These are phyloP conservation scores for Mastomys natalensis DNA, from an alignment of 2,113 vertebrate species.

Conservation along the genomic window DNA sequence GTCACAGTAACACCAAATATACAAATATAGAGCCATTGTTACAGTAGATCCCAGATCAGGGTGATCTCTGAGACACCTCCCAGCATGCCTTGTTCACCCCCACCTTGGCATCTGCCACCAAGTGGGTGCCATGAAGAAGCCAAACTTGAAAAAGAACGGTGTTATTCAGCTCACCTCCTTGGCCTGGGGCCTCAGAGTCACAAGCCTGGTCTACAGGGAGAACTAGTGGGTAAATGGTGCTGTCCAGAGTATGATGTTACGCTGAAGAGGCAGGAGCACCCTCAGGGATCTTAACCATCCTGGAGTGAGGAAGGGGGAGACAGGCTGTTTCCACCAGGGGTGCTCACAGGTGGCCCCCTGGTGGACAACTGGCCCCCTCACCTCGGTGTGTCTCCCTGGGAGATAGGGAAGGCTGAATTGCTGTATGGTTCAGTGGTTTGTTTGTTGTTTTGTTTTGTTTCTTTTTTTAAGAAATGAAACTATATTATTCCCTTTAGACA, in stretches of 20 bases:
- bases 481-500: neutral
- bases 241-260: neutral
- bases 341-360: neutral
- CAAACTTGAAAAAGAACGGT: neutral
- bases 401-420: neutral
- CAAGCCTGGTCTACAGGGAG: neutral
- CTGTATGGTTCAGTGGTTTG: neutral
- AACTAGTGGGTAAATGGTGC: neutral
- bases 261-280: neutral
- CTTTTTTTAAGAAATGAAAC: neutral
- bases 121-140: neutral
- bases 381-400: neutral
- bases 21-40: neutral
- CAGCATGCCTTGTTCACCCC: neutral
- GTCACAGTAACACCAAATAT: neutral
- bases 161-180: neutral
- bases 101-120: neutral
- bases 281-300: neutral
- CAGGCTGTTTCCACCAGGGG: neutral
- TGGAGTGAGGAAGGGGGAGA: neutral
- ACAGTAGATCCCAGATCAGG: neutral
- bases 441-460: neutral
- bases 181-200: neutral
- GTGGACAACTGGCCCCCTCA: neutral
- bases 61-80: neutral